A percentile compares a stretch with the other conserved stretches of the same genome.
These are phyloP conservation scores for Scylla paramamosain DNA, from an alignment of 1,140 invertebrate species.

Conservation along the genomic window DNA sequence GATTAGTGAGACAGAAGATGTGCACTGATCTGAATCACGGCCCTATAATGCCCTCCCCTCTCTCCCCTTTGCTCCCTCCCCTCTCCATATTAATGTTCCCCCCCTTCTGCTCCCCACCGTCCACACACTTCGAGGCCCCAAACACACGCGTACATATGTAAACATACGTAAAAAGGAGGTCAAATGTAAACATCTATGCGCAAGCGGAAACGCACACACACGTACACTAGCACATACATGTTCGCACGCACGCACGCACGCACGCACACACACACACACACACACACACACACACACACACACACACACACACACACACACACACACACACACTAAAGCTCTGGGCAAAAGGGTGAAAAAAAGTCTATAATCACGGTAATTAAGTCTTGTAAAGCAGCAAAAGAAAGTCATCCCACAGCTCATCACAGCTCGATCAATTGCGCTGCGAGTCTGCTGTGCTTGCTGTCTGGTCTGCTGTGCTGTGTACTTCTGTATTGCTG, in stretches of 20 bases:
- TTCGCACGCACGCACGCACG: conserved; percentile 32
- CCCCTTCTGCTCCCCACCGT: background rate
- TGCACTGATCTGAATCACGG: too few species aligned
- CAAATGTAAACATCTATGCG: conserved; percentile 21
- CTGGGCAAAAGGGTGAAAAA: background rate
- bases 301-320: too few species aligned
- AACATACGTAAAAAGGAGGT: conserved; percentile 1
- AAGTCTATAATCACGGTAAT: background rate
- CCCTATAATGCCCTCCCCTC: too few species aligned
- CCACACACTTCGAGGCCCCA: background rate
- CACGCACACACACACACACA: conserved; percentile 44
- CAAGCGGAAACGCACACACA: conserved; percentile 4
- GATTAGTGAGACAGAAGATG: too few species aligned
- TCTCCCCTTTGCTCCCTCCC: background rate
- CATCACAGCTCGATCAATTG: background rate
- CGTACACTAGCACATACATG: background rate
- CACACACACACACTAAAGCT: background rate
- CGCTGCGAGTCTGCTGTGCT: background rate
- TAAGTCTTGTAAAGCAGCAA: background rate
- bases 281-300: too few species aligned
- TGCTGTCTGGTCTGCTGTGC: background rate
- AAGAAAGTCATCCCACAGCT: background rate
- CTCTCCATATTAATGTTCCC: background rate
- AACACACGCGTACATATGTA: conserved; percentile 32
- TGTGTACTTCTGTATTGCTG: background rate